Percentiles rank a stretch among this genome's conserved stretches.
Conservation (phyloP, 2,888 invertebrate genomes). For the Chesias legatella region DNA sequence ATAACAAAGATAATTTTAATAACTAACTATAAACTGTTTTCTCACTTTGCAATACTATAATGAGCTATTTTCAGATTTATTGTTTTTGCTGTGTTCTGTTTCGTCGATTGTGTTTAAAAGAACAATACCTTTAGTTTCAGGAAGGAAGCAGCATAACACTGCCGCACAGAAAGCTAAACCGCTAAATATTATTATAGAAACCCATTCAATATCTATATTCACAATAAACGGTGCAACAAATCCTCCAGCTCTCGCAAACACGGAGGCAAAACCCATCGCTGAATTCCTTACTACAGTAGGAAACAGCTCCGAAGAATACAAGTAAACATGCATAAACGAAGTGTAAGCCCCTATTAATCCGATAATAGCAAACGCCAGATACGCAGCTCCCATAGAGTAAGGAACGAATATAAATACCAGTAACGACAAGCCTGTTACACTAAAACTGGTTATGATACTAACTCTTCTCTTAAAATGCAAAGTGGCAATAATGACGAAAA, state of each 20-base stretch:
- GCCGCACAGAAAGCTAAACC: conserved; percentile 54
- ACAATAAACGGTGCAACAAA: conserved; percentile 85
- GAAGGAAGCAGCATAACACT: conserved; percentile 55
- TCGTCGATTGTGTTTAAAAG: conserved; percentile 62
- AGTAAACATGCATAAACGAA: conserved; percentile 83
- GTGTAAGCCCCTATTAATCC: conserved; percentile 88
- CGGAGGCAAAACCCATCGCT: conserved; percentile 87
- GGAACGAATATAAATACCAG: conserved; percentile 60
- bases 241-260: conserved; percentile 84
- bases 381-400: conserved; percentile 43
- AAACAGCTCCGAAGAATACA: conserved; percentile 89
- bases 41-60: no score
- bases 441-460: conserved; percentile 51
- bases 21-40: background rate
- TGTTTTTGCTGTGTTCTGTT: conserved; percentile 37
- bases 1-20: background rate
- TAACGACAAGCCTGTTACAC: conserved; percentile 51
- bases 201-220: conserved; percentile 68
- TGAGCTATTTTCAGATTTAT: conserved; percentile 8
- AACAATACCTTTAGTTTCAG: conserved; percentile 64
- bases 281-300: conserved; percentile 90
- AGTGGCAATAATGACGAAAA: conserved; percentile 52
- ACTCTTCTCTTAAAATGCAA: conserved; percentile 54
- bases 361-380: conserved; percentile 86
- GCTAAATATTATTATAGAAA: conserved; percentile 61